Base-by-base conservation (phyloP, 2,113 vertebrate species). In the Lagopus muta region DNA sequence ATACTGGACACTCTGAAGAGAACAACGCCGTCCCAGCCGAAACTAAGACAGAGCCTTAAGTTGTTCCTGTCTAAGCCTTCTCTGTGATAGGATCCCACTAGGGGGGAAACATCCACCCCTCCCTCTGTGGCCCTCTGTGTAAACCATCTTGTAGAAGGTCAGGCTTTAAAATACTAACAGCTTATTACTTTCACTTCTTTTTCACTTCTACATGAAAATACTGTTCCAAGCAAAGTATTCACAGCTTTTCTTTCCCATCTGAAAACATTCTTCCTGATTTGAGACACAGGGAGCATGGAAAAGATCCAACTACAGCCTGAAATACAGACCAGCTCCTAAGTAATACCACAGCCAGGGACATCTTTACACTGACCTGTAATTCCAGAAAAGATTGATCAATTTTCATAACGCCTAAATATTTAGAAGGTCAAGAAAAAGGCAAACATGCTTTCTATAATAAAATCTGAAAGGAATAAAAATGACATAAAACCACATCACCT, bases 301-400 rank as follows among this genome's bases (percentile, higher is more conserved):
- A 24, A 82, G 21, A 22, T 91, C 45, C 67, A 81, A 34, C 45
- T 87, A 28, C 61, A 58, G 85, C 40, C 36, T 82, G 66, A 89
- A 96, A 90, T 64, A 60, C 75, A 87, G 89, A 67, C 34, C 34
- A 71, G 69, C n/a, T 94, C 65, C 42, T 55, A 89, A 52, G 22
- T 38, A 88, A 82, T 36, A 73, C 21, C 32, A 45, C 0, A 1
- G 58, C 18, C 54, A 79, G n/a, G 20, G 30, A 32, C 32, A 28
- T 64, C 28, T 94, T 73, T 28, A 19, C 30, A 45, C 27, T 62
- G 54, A 82, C 27, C 50, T 80, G 25, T 77, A 82, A 85, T 30
- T 82, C 64, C 88, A 4, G 72, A 82, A 88, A 58, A 73, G 10
- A 27, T 81, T 48, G 24, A 73, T 62, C 66, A 25, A 43, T 88